A percentile compares a stretch with the other conserved stretches of the same genome.
Conservation (phyloP, 2,797 vertebrate genomes). For the Carcharodon carcharias region DNA sequence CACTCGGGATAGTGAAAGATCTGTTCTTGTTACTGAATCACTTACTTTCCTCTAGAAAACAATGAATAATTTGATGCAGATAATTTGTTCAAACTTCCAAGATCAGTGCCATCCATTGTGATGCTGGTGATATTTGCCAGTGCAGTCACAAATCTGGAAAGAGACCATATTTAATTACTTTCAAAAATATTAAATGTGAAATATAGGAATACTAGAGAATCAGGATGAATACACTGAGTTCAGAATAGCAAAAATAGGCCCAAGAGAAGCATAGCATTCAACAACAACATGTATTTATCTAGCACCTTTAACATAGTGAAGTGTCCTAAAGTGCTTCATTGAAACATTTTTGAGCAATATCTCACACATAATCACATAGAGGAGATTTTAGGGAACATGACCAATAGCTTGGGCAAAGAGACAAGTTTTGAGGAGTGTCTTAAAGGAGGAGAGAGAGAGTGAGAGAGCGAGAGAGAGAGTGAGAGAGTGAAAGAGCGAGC, state of each 20-base stretch:
- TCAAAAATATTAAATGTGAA: neutral
- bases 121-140: constrained; percentile 50
- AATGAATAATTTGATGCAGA: constrained; percentile 55
- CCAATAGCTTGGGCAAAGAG: neutral
- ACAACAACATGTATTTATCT: no score
- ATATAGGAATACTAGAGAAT: neutral
- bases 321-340: no score
- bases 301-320: no score
- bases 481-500: neutral
- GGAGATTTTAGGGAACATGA: neutral
- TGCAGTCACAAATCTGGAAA: constrained; percentile 72
- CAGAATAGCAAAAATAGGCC: neutral
- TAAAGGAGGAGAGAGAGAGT: neutral
- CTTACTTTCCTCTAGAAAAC: constrained; percentile 66
- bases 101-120: constrained; percentile 5
- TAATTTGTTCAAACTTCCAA: constrained; percentile 45
- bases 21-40: constrained; percentile 28
- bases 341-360: neutral
- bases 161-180: neutral
- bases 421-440: no score
- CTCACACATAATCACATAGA: neutral
- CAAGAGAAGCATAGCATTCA: neutral
- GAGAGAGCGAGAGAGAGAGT: neutral
- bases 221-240: neutral
- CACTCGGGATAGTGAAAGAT: neutral